A percentile compares a stretch with the other conserved stretches of the same genome.
Evolutionary conservation across 2,888 invertebrate species (phyloP).

Genomic region (Agrochola lychnidis): DNA sequence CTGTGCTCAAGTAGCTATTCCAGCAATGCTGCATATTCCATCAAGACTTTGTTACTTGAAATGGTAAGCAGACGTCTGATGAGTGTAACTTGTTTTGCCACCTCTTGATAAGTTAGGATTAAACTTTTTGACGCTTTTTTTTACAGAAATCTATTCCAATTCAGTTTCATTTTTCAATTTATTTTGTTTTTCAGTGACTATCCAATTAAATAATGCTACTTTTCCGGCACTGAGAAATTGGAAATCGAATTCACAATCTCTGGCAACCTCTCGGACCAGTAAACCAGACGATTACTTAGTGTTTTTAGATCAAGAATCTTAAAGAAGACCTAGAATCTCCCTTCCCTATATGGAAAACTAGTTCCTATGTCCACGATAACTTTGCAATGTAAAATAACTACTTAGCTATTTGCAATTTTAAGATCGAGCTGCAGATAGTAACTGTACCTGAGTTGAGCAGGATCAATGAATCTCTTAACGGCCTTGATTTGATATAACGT

Average conservation of each 20-base stretch:
- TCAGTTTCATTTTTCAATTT: no score
- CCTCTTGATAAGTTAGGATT: background rate
- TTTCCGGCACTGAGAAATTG: background rate
- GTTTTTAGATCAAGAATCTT: constrained; percentile 43
- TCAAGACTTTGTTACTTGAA: background rate
- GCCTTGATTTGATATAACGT: constrained; percentile 45
- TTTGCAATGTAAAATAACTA: constrained; percentile 62
- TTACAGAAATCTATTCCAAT: no score
- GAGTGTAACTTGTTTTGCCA: no score
- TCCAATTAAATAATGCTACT: no score
- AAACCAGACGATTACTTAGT: constrained; percentile 32
- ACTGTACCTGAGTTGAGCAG: constrained; percentile 45
- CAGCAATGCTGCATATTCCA: background rate
- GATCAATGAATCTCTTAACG: constrained; percentile 55
- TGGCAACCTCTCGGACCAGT: constrained; percentile 19
- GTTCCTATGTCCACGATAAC: constrained; percentile 41
- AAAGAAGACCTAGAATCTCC: constrained; percentile 54
- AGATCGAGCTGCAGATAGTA: constrained; percentile 57
- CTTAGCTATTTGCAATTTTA: constrained; percentile 56
- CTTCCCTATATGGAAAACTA: constrained; percentile 53
- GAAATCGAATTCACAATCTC: constrained; percentile 8
- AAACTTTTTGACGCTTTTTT: no score
- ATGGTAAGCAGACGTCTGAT: background rate
- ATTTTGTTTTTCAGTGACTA: no score
- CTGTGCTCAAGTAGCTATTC: no score